Conservation (phyloP, 2,888 invertebrate genomes). For the Hymenopus coronatus region DNA sequence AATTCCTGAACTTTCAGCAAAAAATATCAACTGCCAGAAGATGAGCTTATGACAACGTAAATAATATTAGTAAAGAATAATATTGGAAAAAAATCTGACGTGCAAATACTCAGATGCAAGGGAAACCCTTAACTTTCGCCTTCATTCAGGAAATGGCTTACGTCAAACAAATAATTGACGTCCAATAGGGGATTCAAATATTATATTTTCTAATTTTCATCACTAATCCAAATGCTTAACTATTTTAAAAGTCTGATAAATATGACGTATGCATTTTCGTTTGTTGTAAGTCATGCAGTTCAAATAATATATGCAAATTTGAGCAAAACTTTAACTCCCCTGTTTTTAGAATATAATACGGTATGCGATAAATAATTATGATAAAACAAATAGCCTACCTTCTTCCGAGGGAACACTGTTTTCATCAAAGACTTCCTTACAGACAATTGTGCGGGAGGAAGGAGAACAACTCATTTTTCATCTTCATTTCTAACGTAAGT, state of each 20-base stretch:
- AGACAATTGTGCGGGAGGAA: conserved; percentile 55
- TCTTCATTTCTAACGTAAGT: conserved; percentile 29
- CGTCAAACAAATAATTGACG: not conserved
- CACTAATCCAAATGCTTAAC: too few relatives aligned
- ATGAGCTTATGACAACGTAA: not conserved
- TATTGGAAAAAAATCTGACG: not conserved
- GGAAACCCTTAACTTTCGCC: not conserved
- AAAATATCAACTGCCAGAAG: too few relatives aligned
- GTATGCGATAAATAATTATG: not conserved
- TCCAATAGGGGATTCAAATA: not conserved
- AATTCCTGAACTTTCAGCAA: not conserved
- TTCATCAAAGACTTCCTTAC: conserved; percentile 83
- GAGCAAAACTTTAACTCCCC: not conserved
- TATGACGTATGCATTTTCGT: too few relatives aligned
- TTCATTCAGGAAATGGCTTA: not conserved
- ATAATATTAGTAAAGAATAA: not conserved
- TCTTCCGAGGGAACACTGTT: conserved; percentile 77
- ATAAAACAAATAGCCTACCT: conserved; percentile 55
- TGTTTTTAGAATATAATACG: conserved; percentile 24
- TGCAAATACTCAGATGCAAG: too few relatives aligned
- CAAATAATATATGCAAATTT: not conserved
- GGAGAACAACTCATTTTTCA: conserved; percentile 34
- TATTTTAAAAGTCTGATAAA: too few relatives aligned
- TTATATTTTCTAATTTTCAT: too few relatives aligned
- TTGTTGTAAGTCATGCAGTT: too few relatives aligned